phyloP scores from a whole-genome alignment of 2,113 vertebrate genomes.

The Dryoscopus gambensis region DNA sequence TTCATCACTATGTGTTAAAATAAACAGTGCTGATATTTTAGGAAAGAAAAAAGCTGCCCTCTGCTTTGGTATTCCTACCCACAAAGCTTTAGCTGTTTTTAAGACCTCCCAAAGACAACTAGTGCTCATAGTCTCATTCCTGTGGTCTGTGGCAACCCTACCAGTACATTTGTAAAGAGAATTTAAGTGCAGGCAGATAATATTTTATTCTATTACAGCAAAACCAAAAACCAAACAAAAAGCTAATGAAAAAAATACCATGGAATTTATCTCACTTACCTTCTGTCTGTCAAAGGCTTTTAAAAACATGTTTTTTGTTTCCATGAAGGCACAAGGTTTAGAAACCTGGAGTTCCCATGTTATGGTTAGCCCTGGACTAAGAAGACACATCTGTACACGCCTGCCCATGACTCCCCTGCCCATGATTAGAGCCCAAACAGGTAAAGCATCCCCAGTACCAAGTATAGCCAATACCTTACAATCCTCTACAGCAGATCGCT shows the following conservation, averaged over 20 bases:
- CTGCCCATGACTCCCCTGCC: background rate
- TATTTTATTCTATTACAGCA: conserved; percentile 33
- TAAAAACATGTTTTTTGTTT: background rate
- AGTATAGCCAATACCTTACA: fast-evolving
- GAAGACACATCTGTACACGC: fast-evolving
- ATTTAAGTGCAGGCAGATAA: conserved; percentile 18
- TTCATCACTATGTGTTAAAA: background rate
- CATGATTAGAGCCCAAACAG: background rate
- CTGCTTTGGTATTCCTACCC: background rate
- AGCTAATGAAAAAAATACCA: background rate
- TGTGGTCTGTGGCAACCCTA: conserved; percentile 45
- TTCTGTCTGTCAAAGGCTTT: background rate
- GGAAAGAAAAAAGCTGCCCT: background rate
- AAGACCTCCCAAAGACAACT: conserved; percentile 23
- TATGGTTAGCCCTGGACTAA: background rate
- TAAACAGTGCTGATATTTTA: conserved; percentile 1
- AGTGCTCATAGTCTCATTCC: conserved; percentile 36
- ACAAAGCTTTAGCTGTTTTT: background rate
- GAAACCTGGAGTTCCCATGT: background rate
- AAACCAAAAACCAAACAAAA: conserved; percentile 5
- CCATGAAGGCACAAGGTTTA: background rate
- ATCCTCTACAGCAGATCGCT: fast-evolving
- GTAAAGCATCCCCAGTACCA: background rate
- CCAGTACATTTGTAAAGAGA: background rate
- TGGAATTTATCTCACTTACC: background rate